These are phyloP conservation scores for Lophochroa leadbeateri DNA, from an alignment of 2,113 vertebrate species.

Conservation along the genomic window DNA sequence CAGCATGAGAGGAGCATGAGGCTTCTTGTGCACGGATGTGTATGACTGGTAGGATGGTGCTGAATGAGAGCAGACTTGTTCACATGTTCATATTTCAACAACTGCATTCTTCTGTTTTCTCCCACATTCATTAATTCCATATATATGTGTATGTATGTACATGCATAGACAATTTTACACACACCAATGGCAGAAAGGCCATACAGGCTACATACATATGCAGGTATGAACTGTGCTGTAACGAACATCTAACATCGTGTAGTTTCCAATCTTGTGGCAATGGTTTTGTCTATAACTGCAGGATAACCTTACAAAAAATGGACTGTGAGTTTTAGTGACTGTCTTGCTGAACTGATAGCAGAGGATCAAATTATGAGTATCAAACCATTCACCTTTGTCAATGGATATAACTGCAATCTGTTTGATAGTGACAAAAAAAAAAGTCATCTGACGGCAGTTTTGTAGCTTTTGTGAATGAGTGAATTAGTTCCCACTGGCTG, in stretches of 20 bases:
- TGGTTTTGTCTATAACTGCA: not conserved
- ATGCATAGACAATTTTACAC: not conserved
- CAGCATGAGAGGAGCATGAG: not conserved
- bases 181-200: not conserved
- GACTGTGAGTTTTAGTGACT: not conserved
- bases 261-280: not conserved
- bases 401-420: not conserved
- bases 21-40: not conserved
- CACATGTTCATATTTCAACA: not conserved
- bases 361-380: slow-evolving; percentile 28
- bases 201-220: not conserved
- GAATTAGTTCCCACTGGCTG: slow-evolving; percentile 36
- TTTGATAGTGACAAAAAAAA: slow-evolving; percentile 12
- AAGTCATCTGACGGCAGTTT: not conserved
- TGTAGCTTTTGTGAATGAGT: slow-evolving; percentile 43
- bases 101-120: not conserved
- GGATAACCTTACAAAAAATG: not conserved
- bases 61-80: rapidly evolving
- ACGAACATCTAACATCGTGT: not conserved
- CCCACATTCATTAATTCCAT: not conserved
- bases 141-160: not conserved
- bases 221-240: not conserved
- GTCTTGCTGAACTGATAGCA: not conserved
- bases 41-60: not conserved
- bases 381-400: slow-evolving; percentile 27